These are phyloP conservation scores for Scolopax bukidnonensis DNA, from an alignment of 2,797 vertebrate species.

Conservation along the genomic window DNA sequence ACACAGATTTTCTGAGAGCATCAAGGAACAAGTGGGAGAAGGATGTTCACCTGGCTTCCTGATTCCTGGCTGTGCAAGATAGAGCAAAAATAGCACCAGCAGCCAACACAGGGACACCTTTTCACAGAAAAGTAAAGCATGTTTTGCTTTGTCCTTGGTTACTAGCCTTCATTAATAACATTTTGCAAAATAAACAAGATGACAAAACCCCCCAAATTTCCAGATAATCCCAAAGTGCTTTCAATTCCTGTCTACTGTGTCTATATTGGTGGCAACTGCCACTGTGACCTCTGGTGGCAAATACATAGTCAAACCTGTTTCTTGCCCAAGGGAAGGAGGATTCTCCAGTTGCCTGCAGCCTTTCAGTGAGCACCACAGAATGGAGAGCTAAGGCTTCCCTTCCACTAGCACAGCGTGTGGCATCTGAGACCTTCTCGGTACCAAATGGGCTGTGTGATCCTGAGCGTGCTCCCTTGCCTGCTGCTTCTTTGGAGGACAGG, in stretches of 20 bases:
- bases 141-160: neutral
- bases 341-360: neutral
- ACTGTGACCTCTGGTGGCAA: neutral
- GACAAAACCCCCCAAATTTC: neutral
- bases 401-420: neutral
- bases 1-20: neutral
- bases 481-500: neutral
- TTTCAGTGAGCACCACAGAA: neutral
- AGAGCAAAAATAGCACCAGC: neutral
- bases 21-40: neutral
- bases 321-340: neutral
- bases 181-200: neutral
- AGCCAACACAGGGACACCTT: neutral
- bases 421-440: neutral
- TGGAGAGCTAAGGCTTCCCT: neutral
- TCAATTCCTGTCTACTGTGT: neutral
- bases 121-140: neutral
- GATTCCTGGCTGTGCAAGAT: neutral
- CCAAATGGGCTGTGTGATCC: neutral
- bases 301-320: neutral
- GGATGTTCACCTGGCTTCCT: rapidly evolving
- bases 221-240: neutral
- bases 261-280: neutral
- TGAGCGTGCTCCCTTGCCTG: neutral
- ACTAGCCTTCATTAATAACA: neutral